A percentile compares a stretch with the other conserved stretches of the same genome.
phyloP scores from a whole-genome alignment of 2,113 vertebrate genomes.

The Malurus cyaneus region DNA sequence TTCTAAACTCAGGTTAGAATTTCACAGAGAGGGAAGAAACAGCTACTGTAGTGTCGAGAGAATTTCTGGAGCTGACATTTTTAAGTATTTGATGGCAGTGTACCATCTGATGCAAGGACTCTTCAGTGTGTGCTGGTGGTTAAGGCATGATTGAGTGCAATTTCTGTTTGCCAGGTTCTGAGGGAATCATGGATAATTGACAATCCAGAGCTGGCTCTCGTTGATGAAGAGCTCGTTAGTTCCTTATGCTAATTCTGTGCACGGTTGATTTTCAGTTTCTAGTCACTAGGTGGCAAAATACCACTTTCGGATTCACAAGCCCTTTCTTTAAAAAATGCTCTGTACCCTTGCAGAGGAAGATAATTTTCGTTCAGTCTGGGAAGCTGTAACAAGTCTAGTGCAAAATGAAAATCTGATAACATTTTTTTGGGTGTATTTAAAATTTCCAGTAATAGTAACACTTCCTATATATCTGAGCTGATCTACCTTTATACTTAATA shows the following conservation, averaged over 20 bases:
- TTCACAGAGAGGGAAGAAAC: neutral
- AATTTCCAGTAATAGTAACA: neutral
- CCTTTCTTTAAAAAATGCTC: neutral
- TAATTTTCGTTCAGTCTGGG: neutral
- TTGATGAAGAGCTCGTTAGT: neutral
- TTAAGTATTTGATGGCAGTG: neutral
- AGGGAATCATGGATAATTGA: neutral
- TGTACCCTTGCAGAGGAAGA: neutral
- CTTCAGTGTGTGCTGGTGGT: neutral
- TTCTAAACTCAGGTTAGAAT: neutral
- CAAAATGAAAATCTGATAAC: neutral
- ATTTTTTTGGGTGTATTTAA: neutral
- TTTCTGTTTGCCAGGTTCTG: constrained; percentile 21
- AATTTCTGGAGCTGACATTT: neutral
- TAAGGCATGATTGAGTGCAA: neutral
- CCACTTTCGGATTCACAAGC: neutral
- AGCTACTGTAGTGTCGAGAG: neutral
- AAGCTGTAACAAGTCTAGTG: neutral
- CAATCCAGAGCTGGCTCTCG: neutral
- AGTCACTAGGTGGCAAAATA: constrained; percentile 58
- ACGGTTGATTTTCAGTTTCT: neutral
- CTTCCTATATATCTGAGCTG: neutral
- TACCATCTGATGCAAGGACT: neutral
- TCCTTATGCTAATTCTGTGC: neutral
- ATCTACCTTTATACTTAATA: neutral